These are phyloP conservation scores for Oncopodura yosiiana DNA, from an alignment of 1,140 invertebrate species.

Conservation along the genomic window DNA sequence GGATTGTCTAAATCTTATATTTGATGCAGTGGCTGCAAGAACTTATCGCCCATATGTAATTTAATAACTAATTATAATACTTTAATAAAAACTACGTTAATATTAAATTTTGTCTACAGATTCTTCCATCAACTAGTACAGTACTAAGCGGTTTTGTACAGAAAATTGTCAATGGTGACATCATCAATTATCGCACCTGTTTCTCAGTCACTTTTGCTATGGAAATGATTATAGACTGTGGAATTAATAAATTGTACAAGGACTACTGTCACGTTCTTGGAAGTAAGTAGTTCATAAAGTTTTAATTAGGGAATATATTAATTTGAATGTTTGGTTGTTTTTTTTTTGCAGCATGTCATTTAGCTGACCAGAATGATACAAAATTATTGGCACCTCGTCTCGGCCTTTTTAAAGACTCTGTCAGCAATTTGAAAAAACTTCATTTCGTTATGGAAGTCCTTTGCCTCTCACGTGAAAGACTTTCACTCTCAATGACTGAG, in stretches of 20 bases:
- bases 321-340: constrained; percentile 3
- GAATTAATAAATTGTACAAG: constrained; percentile 28
- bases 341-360: constrained; percentile 24
- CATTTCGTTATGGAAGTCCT: constrained; percentile 32
- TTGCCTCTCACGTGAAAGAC: constrained; percentile 21
- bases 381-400: constrained; percentile 1
- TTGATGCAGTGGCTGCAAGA: constrained; percentile 16
- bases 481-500: constrained; percentile 13
- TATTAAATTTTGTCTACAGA: constrained; percentile 18
- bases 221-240: constrained; percentile 27
- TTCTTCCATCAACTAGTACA: constrained; percentile 25
- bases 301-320: background rate
- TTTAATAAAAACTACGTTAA: constrained; percentile 3
- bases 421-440: constrained; percentile 24
- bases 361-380: constrained; percentile 17
- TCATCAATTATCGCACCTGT: constrained; percentile 2
- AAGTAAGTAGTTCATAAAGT: constrained; percentile 15
- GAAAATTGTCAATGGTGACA: constrained; percentile 3
- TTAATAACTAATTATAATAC: constrained; percentile 3
- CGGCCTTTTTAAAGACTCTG: background rate
- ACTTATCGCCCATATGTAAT: constrained; percentile 33
- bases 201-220: constrained; percentile 10
- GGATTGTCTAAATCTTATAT: constrained; percentile 22
- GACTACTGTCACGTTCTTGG: constrained; percentile 27
- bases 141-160: background rate